phyloP scores from a whole-genome alignment of 1,140 invertebrate genomes.

The Sycophaga agraensis region DNA sequence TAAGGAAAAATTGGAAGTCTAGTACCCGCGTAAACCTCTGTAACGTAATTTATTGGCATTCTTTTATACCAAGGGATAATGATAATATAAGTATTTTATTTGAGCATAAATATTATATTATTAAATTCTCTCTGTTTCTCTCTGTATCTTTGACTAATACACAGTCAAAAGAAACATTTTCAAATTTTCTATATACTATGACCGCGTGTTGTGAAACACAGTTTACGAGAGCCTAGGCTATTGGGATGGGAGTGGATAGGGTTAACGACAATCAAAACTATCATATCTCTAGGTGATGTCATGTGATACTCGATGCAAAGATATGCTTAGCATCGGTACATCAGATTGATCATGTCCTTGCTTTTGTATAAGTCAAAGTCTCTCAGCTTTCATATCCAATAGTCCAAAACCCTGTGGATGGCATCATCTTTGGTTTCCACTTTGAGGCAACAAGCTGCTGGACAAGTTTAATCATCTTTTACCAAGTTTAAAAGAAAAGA shows the following conservation, averaged over 20 bases:
- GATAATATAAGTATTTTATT: no score
- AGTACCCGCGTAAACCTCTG: constrained; percentile 36
- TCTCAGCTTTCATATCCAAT: constrained; percentile 33
- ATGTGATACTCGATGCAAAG: constrained; percentile 55
- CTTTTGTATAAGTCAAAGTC: constrained; percentile 48
- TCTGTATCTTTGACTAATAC: not conserved
- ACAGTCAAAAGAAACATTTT: not conserved
- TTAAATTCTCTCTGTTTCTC: not conserved
- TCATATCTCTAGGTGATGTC: constrained; percentile 58
- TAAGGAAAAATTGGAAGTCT: constrained; percentile 33
- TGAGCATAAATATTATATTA: no score
- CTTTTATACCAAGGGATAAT: not conserved
- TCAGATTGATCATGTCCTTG: constrained; percentile 52
- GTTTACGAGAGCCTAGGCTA: constrained; percentile 39
- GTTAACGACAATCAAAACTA: constrained; percentile 56
- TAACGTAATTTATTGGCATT: not conserved
- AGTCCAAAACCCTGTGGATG: constrained; percentile 11
- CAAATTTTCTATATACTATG: not conserved
- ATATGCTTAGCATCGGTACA: constrained; percentile 53
- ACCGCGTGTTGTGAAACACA: not conserved
- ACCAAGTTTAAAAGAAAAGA: constrained; percentile 47
- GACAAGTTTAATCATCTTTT: constrained; percentile 58
- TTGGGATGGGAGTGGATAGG: constrained; percentile 37
- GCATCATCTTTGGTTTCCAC: constrained; percentile 58
- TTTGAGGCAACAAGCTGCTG: constrained; percentile 52